Evolutionary conservation across 2,113 vertebrate species (phyloP).

Genomic region (Actenoides lindsayi): DNA sequence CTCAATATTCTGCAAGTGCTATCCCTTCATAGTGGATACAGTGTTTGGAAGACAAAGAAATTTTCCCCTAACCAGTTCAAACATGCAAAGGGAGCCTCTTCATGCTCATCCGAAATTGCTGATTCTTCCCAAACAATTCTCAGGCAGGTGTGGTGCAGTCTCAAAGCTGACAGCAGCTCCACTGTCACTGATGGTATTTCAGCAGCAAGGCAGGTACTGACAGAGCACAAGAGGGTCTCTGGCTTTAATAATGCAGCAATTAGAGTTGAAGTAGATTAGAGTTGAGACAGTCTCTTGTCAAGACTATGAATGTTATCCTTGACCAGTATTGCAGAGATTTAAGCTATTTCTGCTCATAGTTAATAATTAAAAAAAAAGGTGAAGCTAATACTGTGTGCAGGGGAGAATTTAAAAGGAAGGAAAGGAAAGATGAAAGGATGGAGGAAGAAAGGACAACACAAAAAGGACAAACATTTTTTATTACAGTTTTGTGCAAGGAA

Average conservation of each 20-base stretch:
- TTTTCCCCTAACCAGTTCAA: background rate
- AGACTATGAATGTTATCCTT: slow-evolving; percentile 41
- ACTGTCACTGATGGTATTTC: background rate
- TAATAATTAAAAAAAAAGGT: slow-evolving; percentile 29
- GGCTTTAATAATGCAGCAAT: slow-evolving; percentile 13
- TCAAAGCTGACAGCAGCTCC: background rate
- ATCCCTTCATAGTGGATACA: background rate
- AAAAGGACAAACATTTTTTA: background rate
- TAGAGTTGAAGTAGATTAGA: slow-evolving; percentile 38
- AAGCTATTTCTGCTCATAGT: slow-evolving; percentile 16
- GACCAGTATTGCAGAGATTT: slow-evolving; percentile 35
- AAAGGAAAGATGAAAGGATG: background rate
- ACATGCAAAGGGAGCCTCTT: background rate
- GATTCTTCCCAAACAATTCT: background rate
- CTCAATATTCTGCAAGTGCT: background rate
- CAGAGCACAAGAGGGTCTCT: background rate
- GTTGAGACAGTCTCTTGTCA: slow-evolving; percentile 7
- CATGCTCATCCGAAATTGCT: background rate
- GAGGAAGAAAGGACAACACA: background rate
- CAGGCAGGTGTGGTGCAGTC: background rate
- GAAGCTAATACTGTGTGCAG: background rate
- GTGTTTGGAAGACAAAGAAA: background rate
- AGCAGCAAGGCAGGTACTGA: background rate
- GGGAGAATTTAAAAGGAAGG: background rate
- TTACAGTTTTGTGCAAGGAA: background rate